Percentiles rank a stretch among this genome's conserved stretches.
These are phyloP conservation scores for Nanorana parkeri DNA, from an alignment of 2,113 vertebrate species.

Conservation along the genomic window DNA sequence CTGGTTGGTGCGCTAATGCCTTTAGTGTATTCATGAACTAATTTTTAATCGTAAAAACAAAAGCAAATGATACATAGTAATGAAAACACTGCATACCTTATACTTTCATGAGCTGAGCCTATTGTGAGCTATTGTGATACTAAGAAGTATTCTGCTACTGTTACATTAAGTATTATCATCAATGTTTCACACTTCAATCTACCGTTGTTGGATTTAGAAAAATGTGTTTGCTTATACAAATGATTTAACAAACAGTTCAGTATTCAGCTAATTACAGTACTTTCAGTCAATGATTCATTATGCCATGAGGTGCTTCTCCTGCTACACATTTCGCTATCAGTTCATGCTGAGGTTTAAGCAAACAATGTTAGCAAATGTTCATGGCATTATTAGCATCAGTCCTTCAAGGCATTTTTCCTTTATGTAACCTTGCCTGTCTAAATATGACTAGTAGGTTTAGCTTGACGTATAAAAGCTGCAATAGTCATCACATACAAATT, in stretches of 20 bases:
- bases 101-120: neutral
- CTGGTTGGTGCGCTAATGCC: no score
- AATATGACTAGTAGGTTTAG: constrained; percentile 4
- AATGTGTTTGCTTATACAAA: constrained; percentile 47
- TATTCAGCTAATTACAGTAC: constrained; percentile 53
- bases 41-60: no score
- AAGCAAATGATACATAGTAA: no score
- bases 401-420: constrained; percentile 34
- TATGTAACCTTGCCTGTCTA: neutral
- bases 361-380: constrained; percentile 35
- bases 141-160: neutral
- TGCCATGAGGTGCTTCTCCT: constrained; percentile 36
- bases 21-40: no score
- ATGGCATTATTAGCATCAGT: constrained; percentile 32
- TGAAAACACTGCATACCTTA: neutral
- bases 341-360: constrained; percentile 47
- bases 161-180: constrained; percentile 20
- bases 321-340: constrained; percentile 40
- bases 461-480: neutral
- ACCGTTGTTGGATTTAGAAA: constrained; percentile 7
- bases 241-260: constrained; percentile 47
- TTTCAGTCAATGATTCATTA: constrained; percentile 54
- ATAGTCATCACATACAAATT: no score
- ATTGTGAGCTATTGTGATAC: neutral
- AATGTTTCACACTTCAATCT: constrained; percentile 18